Conservation (phyloP, 2,797 vertebrate genomes). For the Carcharodon carcharias region DNA sequence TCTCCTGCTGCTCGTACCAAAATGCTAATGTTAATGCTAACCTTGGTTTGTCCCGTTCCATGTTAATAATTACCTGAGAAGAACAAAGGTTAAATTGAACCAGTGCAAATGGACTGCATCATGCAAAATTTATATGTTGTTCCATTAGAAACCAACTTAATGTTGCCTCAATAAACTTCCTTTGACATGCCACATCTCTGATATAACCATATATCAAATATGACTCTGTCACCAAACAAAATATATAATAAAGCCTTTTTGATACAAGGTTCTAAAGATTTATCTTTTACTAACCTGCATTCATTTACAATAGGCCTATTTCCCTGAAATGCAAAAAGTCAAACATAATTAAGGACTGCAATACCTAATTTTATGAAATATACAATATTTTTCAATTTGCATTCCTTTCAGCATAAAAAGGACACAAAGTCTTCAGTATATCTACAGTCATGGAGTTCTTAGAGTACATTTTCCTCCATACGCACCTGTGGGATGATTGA, state of each 20-base stretch:
- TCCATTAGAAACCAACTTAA: not conserved
- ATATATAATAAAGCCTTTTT: not conserved
- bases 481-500: not conserved
- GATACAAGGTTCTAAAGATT: not conserved
- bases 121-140: conserved; percentile 37
- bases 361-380: not conserved
- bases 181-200: not conserved
- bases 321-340: not conserved
- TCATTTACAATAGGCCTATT: not conserved
- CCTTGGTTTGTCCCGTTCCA: not conserved
- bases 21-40: not conserved
- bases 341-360: not conserved
- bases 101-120: not conserved
- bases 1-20: not conserved
- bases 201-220: not conserved
- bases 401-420: not conserved
- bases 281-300: not conserved
- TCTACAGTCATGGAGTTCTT: not conserved
- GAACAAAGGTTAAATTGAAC: conserved; percentile 35
- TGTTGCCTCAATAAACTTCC: not conserved
- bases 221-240: not conserved
- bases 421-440: not conserved
- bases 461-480: not conserved
- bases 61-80: conserved; percentile 39
- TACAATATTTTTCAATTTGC: not conserved